Base-by-base conservation (phyloP, 1,140 invertebrate species). In the Ephestia elutella region DNA sequence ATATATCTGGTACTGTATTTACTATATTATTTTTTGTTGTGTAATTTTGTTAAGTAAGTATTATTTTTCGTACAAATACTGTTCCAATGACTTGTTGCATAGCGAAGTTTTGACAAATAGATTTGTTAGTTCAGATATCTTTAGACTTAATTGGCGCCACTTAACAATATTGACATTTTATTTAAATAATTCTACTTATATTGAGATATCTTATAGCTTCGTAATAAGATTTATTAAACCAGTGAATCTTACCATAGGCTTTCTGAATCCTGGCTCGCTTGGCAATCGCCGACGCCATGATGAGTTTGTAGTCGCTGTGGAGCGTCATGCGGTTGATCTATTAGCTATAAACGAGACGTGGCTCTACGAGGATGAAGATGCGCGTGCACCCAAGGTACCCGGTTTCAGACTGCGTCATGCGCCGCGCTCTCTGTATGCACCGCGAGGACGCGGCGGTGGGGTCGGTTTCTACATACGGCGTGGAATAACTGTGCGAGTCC, bases 321-420 rank as follows among this genome's bases (percentile, higher is more conserved):
- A 25, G 11, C 15, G 17, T 8, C 17, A 35, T 15, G 50, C 18
- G 1, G 9, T 25, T 13, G 57, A 58, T 32, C 35, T 58, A 13
- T 10, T 58, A 7, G 57, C 57, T 18, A 58, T 57, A 7, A 57
- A 57, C n/a, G 56, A 57, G 13, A 57, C 56, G 5, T 57, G 56
- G 56, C 28, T 57, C 5, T 15, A 18, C 8, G 17, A 28, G 11
- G 57, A 49, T 11, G 19, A 53, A 7, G 57, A 58, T 15, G 48
- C n/a, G 7, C 17, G 28, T 18, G 57, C 57, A 17, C 57, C 57
- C 11, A 7, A 15, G 9, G 2, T 53, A 2, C 28, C 57, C 1
- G 57, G 49, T 17, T 58, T 51, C 28, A 51, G 28, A 17, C 49
- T 58, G 57, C 49, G 49, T 2, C 30, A 51, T 32, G 15, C 20